Evolutionary conservation across 2,797 vertebrate genomes (phyloP), one percentile per base, ranked within the genome.

Genomic region (Aldrovandia affinis): DNA sequence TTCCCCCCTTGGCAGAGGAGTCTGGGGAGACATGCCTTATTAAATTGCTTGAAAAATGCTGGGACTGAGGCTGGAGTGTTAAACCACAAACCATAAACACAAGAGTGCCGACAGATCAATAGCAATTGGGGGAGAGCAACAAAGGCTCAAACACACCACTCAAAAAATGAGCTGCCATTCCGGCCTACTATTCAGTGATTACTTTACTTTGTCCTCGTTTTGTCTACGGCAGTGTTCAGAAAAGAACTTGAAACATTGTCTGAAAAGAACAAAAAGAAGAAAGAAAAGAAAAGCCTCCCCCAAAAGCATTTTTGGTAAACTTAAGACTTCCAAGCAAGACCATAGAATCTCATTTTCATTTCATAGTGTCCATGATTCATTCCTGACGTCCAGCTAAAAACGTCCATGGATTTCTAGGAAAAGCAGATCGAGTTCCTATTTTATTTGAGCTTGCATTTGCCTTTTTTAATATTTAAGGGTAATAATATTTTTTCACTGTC

Each of bases 31-130:
- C 73, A 4, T 22, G 42, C 39, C 73, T n/a, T 25, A 25, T 47
- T 77, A 28, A 77, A 77, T 77, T 77, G 39, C 73, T 12, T 20
- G 18, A 77, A 77, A 47, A 22, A 77, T 6, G 10, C 20, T n/a
- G 39, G 42, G 73, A 77, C 73, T 47, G 73, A n/a, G 42, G 73
- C 7, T 9, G 36, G 33, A 3, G 25, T 28, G 73, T 47, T 77
- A 77, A 77, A 77, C 73, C 42, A 25, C 42, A 77, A 77, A 77
- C 47, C 73, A 77, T 47, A 47, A 77, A 77, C 42, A 77, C 42
- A 25, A 77, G 73, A 47, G 73, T 20, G n/a, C 25, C 8, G 22
- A n/a, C 25, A 8, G 73, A 77, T 47, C 73, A 5, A 77, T 77
- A 77, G n/a, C 73, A 39, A 6, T 18, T 25, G 42, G 73, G 22